A percentile compares a stretch with the other conserved stretches of the same genome.
Evolutionary conservation across 2,113 vertebrate genomes (phyloP).

Genomic region (Cromileptes altivelis): DNA sequence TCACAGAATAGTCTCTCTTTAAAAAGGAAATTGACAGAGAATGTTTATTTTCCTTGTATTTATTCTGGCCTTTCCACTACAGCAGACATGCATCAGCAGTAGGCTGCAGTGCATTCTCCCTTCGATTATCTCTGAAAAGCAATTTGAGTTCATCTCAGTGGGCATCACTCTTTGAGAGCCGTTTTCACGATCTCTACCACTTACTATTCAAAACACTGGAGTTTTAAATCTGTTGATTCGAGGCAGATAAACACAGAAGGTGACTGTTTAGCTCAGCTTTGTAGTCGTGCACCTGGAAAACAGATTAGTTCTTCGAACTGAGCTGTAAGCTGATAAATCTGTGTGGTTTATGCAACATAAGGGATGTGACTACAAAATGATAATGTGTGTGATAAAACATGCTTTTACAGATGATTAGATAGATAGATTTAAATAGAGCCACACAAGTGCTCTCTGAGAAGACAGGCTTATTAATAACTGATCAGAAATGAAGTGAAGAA

Average conservation of each 20-base stretch:
- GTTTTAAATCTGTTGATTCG: not conserved
- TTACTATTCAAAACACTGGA: not conserved
- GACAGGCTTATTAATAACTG: not conserved
- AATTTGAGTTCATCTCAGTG: not conserved
- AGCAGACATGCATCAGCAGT: not conserved
- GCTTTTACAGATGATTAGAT: not conserved
- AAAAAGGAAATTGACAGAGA: not conserved
- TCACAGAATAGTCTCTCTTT: not conserved
- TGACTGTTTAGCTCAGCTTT: conserved; percentile 25
- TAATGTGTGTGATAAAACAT: not conserved
- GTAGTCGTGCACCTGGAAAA: conserved; percentile 22
- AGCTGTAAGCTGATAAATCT: conserved; percentile 52
- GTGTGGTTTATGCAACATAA: conserved; percentile 27
- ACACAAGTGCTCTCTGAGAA: not conserved
- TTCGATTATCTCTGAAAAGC: not conserved
- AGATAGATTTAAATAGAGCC: not conserved
- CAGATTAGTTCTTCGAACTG: conserved; percentile 52
- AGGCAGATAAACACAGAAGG: conserved; percentile 1
- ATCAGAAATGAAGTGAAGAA: not conserved
- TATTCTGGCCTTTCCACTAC: not conserved
- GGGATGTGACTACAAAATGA: not conserved
- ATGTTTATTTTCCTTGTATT: not conserved
- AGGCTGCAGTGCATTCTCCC: not conserved
- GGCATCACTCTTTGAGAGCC: not conserved
- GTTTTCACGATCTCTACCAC: not conserved